Evolutionary conservation across 2,797 vertebrate genomes (phyloP).

Genomic region (Phoxinus dragarum): DNA sequence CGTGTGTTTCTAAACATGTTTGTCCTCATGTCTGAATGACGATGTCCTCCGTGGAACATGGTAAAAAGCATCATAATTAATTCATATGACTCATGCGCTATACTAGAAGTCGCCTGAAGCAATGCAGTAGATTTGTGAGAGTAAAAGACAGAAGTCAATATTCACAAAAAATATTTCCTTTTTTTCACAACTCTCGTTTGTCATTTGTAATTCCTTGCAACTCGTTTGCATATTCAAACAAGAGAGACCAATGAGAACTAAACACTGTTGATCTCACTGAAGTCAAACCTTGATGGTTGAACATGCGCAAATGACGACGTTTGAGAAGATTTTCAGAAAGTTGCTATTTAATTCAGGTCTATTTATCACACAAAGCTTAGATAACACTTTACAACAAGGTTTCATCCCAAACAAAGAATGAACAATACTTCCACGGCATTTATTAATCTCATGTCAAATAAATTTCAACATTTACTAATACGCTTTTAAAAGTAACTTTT

Average conservation of each 20-base stretch:
- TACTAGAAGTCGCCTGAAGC: background rate
- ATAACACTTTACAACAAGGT: background rate
- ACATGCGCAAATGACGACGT: background rate
- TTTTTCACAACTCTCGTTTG: background rate
- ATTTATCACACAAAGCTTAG: background rate
- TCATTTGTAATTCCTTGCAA: background rate
- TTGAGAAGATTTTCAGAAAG: background rate
- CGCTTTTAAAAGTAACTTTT: too few relatives aligned
- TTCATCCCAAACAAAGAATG: background rate
- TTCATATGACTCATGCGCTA: background rate
- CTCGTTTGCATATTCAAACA: background rate
- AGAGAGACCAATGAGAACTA: background rate
- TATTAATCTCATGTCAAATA: background rate
- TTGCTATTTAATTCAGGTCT: background rate
- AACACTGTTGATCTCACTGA: background rate
- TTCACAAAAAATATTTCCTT: background rate
- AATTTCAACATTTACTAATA: background rate
- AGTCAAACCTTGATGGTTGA: background rate
- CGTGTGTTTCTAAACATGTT: background rate
- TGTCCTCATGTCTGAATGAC: background rate
- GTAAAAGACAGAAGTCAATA: background rate
- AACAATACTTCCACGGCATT: background rate
- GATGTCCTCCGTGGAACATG: background rate
- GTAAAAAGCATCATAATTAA: background rate
- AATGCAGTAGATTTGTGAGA: background rate